phyloP scores from a whole-genome alignment of 2,888 invertebrate genomes.

The Torymus tubicola region DNA sequence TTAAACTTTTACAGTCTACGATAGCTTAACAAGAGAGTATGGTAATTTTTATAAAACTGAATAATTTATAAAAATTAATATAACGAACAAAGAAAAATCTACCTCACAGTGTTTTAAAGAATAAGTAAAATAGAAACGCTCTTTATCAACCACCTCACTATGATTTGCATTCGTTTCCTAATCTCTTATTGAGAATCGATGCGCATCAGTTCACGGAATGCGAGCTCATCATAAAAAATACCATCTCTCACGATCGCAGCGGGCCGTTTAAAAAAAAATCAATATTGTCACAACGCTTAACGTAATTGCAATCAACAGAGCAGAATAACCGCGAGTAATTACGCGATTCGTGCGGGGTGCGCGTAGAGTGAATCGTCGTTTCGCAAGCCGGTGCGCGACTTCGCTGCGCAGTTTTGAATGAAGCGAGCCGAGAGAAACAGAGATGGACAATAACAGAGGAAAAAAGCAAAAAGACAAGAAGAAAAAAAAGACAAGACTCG shows the following conservation, averaged over 20 bases:
- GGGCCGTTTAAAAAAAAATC: not conserved
- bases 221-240: not conserved
- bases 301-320: constrained; percentile 35
- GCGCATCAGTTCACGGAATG: not conserved
- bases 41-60: no score
- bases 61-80: not conserved
- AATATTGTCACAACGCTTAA: constrained; percentile 39
- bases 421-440: constrained; percentile 21
- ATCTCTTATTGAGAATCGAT: no score
- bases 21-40: no score
- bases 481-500: constrained; percentile 7
- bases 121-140: no score
- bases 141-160: no score
- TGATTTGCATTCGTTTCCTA: no score
- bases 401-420: constrained; percentile 20
- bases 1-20: no score
- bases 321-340: constrained; percentile 35
- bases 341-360: constrained; percentile 27
- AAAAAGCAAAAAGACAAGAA: constrained; percentile 12
- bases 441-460: not conserved
- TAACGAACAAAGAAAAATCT: not conserved
- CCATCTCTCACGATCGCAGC: not conserved
- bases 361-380: constrained; percentile 26
- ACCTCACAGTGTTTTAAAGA: no score
- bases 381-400: constrained; percentile 6